Base-by-base conservation (phyloP, 2,888 invertebrate genomes). In the Merodon equestris region DNA sequence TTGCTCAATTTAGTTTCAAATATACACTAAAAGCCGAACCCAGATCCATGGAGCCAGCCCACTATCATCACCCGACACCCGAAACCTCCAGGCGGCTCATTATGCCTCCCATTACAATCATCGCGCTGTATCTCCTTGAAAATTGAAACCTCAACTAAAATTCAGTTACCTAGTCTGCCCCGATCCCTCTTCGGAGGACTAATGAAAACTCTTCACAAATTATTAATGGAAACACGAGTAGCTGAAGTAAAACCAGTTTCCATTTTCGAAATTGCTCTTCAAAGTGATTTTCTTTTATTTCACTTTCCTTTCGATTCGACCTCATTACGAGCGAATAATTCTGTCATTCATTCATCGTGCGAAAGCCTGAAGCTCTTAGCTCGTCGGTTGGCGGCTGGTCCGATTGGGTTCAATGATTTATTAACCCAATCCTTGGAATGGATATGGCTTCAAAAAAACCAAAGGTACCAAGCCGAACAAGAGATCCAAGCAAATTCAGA, bases 141-240 rank as follows among this genome's bases (percentile, higher is more conserved):
- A 72, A 76, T 66, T 72, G 50, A 60, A 76, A 72, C 72, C 76
- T 66, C 66, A 71, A 60, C 71, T 76, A 34, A 66, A 71, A 76
- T 61, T 76, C 71, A 76, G 71, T 76, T 76, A 72, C 72, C 51
- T 61, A 54, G 60, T 40, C 61, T 44, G 12, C 18, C 51, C 9
- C 5, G 36, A 3, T 13, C 13, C 27, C 10, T 13, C 48, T 17
- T 27, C 48, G 12, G 10, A 15, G 38, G n/a, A 53, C 58, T 76
- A 76, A 77, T 72, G 66, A 77, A 67, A 72, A 61, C 54, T 60
- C 67, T 10, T 27, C 56, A 2, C 12, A 48, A 72, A 77, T 61
- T 76, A 58, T 72, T 66, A 72, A 71, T 71, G 72, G 56, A 56
- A 71, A 48, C 45, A 68, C 47, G 58, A 68, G 38, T 42, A 50